Percentiles rank a stretch among this genome's conserved stretches.
Evolutionary conservation across 2,113 vertebrate genomes (phyloP).

Genomic region (Macaca mulatta): DNA sequence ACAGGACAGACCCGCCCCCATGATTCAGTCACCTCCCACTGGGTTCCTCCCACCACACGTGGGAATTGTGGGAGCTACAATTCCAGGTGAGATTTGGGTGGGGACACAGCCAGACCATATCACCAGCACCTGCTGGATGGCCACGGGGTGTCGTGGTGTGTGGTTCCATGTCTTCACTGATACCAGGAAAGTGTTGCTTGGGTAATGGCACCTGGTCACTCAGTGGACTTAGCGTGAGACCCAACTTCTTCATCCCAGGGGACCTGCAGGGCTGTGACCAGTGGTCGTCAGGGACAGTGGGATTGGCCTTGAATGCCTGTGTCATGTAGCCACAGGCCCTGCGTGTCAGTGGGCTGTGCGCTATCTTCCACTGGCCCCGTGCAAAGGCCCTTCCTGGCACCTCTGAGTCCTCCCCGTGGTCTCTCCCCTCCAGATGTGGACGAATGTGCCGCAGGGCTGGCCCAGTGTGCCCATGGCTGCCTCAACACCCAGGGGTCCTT

Average conservation of each 20-base stretch:
- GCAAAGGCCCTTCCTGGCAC: fast-evolving
- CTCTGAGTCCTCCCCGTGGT: fast-evolving
- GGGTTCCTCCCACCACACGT: too few relatives aligned
- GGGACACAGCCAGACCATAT: too few relatives aligned
- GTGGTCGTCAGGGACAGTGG: fast-evolving
- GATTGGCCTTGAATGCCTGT: not conserved
- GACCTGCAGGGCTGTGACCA: fast-evolving
- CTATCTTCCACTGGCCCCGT: fast-evolving
- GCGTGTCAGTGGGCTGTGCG: fast-evolving
- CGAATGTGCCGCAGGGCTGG: slow-evolving; percentile 86
- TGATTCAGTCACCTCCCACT: too few relatives aligned
- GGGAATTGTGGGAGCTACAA: too few relatives aligned
- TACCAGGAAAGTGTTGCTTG: not conserved
- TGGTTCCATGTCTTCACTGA: not conserved
- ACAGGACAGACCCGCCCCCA: too few relatives aligned
- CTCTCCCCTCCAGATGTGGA: slow-evolving; percentile 88
- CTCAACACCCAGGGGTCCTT: slow-evolving; percentile 94
- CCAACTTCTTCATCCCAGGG: not conserved
- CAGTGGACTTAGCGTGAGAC: fast-evolving
- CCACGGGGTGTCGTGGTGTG: fast-evolving
- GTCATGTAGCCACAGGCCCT: not conserved
- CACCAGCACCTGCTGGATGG: not conserved
- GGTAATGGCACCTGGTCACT: too few relatives aligned
- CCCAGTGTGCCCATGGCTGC: slow-evolving; percentile 91
- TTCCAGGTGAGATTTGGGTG: too few relatives aligned